Evolutionary conservation across 2,797 vertebrate species (phyloP), one percentile per base, ranked within the genome.

Genomic region (Melanotaenia nigrans): DNA sequence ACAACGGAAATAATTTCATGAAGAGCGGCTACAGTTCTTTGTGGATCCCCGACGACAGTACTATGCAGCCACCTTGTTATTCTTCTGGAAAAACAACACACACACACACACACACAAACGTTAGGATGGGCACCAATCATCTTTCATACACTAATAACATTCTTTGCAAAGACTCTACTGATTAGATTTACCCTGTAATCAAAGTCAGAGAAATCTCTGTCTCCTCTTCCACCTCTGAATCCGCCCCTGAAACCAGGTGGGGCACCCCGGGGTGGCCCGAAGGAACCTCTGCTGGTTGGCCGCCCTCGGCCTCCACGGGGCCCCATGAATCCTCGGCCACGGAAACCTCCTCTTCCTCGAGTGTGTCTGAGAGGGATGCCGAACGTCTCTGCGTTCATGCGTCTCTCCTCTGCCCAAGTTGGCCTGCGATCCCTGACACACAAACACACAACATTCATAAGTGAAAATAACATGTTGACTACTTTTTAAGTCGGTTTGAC

Each of bases 11-110:
- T 55, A 24, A 73, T 79, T 82, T 85, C 67, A 84, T 35, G 60
- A 88, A 53, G 89, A 94, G 86, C 92, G 92, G 93, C 91, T 90
- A 93, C 91, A 91, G 71, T 90, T 92, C 89, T 92, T 84, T 81
- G 76, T 86, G 68, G 86, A 89, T 90, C 89, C 84, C 70, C 47
- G 73, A 71, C 85, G 79, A 85, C 81, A 30, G 90, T 82, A 93
- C 95, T 98, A 98, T 24, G 97, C 97, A 77, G 97, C 95, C 94
- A 97, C 97, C 92, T 97, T 99, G 95, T 97, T 98, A 84, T 99
- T 97, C 96, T 99, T 99, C 98, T 99, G 94, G 20, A 68, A 68
- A 49, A 60, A 28, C 4, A 53, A 36, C 38, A 40, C 40, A 42
- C 40, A 42, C 35, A 32, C 32, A 32, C 5, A 36, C 7, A 35